These are phyloP conservation scores for Abrostola tripartita DNA, from an alignment of 2,888 invertebrate species.

Conservation along the genomic window DNA sequence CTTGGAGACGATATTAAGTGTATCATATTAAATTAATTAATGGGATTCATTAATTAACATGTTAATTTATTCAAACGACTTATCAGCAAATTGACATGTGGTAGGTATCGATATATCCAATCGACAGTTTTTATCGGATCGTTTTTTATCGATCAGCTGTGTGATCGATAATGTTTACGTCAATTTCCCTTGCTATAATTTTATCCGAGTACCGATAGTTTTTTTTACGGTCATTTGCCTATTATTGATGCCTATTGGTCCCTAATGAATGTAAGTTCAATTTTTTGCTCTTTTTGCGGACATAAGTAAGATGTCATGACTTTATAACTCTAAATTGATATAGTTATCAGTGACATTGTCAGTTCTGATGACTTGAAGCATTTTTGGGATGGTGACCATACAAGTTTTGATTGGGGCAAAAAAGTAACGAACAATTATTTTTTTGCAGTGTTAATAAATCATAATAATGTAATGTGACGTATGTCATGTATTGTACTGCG, in stretches of 20 bases:
- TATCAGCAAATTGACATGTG: conserved; percentile 70
- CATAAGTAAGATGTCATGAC: conserved; percentile 57
- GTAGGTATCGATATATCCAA: conserved; percentile 55
- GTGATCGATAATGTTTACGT: conserved; percentile 63
- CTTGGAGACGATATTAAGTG: conserved; percentile 35
- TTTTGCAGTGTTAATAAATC: conserved; percentile 30
- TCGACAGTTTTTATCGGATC: conserved; percentile 59
- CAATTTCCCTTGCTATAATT: conserved; percentile 52
- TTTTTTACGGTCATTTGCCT: conserved; percentile 45
- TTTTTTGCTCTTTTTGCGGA: conserved; percentile 48
- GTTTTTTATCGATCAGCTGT: conserved; percentile 62
- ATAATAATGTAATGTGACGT: conserved; percentile 37
- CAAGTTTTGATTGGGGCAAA: conserved; percentile 22
- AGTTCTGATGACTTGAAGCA: conserved; percentile 50
- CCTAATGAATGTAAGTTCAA: conserved; percentile 40
- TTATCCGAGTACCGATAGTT: conserved; percentile 33
- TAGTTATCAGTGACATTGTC: conserved; percentile 59
- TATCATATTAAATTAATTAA: conserved; percentile 58
- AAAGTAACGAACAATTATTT: conserved; percentile 32
- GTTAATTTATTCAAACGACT: conserved; percentile 71
- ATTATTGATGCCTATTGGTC: conserved; percentile 36
- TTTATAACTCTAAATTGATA: conserved; percentile 55
- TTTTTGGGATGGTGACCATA: conserved; percentile 49
- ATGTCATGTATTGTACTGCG: conserved; percentile 18
- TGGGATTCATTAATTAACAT: conserved; percentile 67